A percentile compares a stretch with the other conserved stretches of the same genome.
phyloP scores from a whole-genome alignment of 2,113 vertebrate genomes.

The Apodemus sylvaticus region DNA sequence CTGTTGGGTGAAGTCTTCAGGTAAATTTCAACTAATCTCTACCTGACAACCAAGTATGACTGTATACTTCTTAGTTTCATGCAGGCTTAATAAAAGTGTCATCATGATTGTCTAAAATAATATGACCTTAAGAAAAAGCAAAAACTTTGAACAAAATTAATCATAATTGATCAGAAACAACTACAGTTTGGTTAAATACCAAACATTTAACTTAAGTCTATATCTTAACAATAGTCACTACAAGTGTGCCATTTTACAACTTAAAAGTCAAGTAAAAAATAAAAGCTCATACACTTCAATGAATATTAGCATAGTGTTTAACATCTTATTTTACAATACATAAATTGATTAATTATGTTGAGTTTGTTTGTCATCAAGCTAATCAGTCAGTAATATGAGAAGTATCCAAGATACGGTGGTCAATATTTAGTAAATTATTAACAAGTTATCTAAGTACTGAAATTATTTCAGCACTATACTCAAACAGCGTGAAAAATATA shows the following conservation, averaged over 20 bases:
- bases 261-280: neutral
- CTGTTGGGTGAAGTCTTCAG: neutral
- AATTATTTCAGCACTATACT: neutral
- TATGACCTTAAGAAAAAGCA: neutral
- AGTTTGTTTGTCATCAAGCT: neutral
- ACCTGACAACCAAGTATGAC: neutral
- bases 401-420: neutral
- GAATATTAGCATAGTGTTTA: neutral
- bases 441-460: neutral
- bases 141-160: neutral
- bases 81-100: neutral
- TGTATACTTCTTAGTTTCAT: neutral
- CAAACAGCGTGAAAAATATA: neutral
- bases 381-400: neutral
- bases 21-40: neutral
- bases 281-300: neutral
- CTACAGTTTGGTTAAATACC: neutral
- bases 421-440: constrained; percentile 26
- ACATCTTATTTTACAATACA: neutral
- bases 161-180: neutral
- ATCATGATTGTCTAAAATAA: neutral
- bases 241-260: neutral
- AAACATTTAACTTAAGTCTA: neutral
- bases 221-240: constrained; percentile 14
- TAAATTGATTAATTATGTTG: neutral